Base-by-base conservation (phyloP, 2,113 vertebrate species). In the Lethenteron camtschaticum region DNA sequence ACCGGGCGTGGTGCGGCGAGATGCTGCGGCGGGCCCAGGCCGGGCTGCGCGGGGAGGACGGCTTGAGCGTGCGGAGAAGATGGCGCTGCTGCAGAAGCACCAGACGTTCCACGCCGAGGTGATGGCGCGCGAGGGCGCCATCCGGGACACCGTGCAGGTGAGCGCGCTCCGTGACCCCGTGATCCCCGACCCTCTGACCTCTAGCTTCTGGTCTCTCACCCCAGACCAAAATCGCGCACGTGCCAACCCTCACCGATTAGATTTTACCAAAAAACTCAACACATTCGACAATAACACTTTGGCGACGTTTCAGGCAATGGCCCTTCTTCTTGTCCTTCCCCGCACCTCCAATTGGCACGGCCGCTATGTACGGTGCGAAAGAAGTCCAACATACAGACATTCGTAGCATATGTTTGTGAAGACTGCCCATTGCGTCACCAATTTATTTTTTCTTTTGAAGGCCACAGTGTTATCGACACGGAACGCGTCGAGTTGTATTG, bases 51-150 rank as follows among this genome's bases (percentile, higher is more conserved):
- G 76, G 81, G 70, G 74, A 79, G 69, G 83, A 85, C 58, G 77
- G 81, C 56, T 84, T 76, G 72, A 77, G 76, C 55, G 76, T 90
- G 73, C 80, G 81, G 81, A 79, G 57, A 86, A 84, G 74, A 78
- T 84, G 80, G 89, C 85, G 75, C 76, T 83, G 18, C 77, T 88
- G 11, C 81, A 83, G 77, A 89, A 85, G 60, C 88, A 90, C 75
- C 84, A 87, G 73, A 83, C 80, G 72, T 90, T 91, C 60, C 84
- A 89, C 77, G 84, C 88, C 8, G 89, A 95, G 77, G 85, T 91
- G 76, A 77, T 84, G 74, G 84, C 83, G 69, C 87, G 83, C 68
- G 75, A 82, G 14, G 78, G 83, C 74, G 81, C 83, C 73, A 78
- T 90, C 73, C 76, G 73, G 10, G 75, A 78, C 56, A 80, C 88